Evolutionary conservation across 2,797 vertebrate species (phyloP), one percentile per base, ranked within the genome.

Genomic region (Jordanella pulchra): DNA sequence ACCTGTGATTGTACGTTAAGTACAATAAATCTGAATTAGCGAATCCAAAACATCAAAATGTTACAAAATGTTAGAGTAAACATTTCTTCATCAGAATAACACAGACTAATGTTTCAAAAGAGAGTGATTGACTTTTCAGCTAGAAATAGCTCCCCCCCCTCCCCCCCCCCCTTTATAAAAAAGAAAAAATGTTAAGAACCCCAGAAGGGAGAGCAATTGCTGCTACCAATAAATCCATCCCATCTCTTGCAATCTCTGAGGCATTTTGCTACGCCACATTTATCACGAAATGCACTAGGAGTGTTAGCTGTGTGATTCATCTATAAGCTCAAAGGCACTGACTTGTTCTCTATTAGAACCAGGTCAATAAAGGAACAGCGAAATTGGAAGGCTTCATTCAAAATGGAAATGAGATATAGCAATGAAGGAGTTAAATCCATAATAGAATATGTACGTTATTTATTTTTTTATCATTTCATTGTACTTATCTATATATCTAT

Each of bases 281-380:
- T 90, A 87, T 87, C 84, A 90, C 81, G 73, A 91, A 90, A 89
- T 89, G 88, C 81, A 84, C 72, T 78, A 74, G 77, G 45, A 73
- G 65, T 25, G 71, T 54, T 56, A 56, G 71, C 50, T 21, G 21
- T 47, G 51, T n/a, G 10, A 61, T 78, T 66, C 77, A 81, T 84
- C 69, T 80, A 77, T 67, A 68, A 73, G 75, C 77, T 77, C 72
- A 55, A 25, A 73, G 50, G 70, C 63, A 56, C 44, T 18, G 60
- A 42, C 48, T 35, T 17, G 72, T 74, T 72, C 30, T 72, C 72
- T 56, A 35, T 66, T 63, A 64, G 55, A 66, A 74, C 56, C 47
- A 76, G 42, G 56, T 68, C 65, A 44, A 75, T 39, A 13, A 50
- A 68, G 47, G 65, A 66, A 66, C 56, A 64, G 17, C 71, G 18